phyloP scores from a whole-genome alignment of 2,113 vertebrate genomes.

The Lophotis ruficrista region DNA sequence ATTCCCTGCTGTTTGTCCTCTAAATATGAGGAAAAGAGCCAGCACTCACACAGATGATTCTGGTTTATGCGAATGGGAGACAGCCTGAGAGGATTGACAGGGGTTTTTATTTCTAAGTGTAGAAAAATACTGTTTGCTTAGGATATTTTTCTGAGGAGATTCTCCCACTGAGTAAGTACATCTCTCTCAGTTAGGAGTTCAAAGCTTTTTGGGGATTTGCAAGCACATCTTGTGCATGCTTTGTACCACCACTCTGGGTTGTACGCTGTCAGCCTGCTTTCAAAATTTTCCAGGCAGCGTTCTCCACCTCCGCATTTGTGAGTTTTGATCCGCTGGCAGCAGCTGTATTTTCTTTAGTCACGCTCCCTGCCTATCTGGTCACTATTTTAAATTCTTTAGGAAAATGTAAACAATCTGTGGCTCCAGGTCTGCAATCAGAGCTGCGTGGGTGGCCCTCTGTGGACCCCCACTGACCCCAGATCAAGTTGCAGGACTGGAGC shows the following conservation, averaged over 20 bases:
- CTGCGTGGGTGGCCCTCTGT: constrained; percentile 37
- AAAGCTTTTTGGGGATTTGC: neutral
- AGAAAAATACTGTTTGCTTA: neutral
- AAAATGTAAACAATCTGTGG: constrained; percentile 56
- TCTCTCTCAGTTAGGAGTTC: neutral
- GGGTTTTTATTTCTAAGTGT: neutral
- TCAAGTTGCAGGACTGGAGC: constrained; percentile 43
- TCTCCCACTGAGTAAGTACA: neutral
- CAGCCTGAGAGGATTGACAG: neutral
- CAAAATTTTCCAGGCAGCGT: neutral
- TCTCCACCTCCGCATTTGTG: neutral
- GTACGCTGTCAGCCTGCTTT: neutral
- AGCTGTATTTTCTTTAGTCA: constrained; percentile 67
- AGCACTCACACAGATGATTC: neutral
- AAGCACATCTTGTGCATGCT: neutral
- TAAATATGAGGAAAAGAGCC: neutral
- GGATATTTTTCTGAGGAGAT: neutral
- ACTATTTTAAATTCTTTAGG: constrained; percentile 54
- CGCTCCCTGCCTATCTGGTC: constrained; percentile 42
- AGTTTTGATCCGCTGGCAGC: constrained; percentile 37
- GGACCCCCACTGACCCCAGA: constrained; percentile 45
- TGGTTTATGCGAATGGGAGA: neutral
- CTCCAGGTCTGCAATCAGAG: constrained; percentile 54
- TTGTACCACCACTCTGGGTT: neutral
- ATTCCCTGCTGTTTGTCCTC: neutral